Base-by-base conservation (phyloP, 2,113 vertebrate species). In the Podarcis muralis region DNA sequence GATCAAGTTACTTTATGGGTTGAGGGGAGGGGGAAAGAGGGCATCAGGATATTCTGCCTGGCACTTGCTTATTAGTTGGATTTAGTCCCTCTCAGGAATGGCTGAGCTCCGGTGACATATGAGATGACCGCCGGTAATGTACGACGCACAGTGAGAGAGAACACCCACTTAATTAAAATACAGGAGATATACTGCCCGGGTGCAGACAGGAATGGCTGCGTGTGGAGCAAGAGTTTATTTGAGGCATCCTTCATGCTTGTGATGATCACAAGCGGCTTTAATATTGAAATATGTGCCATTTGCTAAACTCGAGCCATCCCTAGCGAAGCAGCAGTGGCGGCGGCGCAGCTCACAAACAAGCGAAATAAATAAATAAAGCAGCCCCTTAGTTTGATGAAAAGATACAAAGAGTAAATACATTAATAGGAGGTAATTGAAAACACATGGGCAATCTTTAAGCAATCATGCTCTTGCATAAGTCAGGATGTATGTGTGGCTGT, bases 201-300 rank as follows among this genome's bases (percentile, higher is more conserved):
- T 13, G 91, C 92, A 93, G 95, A 76, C 1, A 75, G 84, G 3
- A 76, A 20, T 43, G 22, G 53, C 85, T 84, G 81, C 83, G 48
- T 57, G 59, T 59, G 76, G 93, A 92, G 83, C 90, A 89, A 86
- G 89, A 40, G 86, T 94, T 95, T 96, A 95, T 95, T 86, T 81
- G 93, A 91, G 93, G 94, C 96, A 94, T 97, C 92, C 91, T 95
- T 97, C 95, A 95, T 86, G 92, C 94, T 94, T 87, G 79, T 93
- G 93, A 93, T 91, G 95, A 96, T 94, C 83, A 90, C 72, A 91
- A 96, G 91, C 92, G 90, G 91, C 96, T 96, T 95, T 96, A 95
- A 97, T 94, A 93, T 93, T 96, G 96, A 96, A 96, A 96, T 96
- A 96, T 95, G 95, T 83, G 94, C 95, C 96, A 94, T 96, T 95